Base-by-base conservation (phyloP, 2,888 invertebrate genomes). In the Sinodicranocentrus sp. region DNA sequence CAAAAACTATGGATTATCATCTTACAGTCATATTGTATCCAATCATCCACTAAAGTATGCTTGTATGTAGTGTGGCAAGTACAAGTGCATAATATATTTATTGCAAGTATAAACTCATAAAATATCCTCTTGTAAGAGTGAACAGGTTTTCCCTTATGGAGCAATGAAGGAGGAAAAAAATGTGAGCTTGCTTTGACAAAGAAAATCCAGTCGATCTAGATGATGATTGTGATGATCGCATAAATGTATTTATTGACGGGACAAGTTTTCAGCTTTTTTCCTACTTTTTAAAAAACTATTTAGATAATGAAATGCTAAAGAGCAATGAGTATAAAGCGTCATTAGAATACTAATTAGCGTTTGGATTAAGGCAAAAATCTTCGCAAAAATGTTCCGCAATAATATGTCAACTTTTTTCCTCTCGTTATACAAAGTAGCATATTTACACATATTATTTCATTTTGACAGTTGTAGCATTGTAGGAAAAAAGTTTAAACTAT, bases 301-400 rank as follows among this genome's bases (percentile, higher is more conserved):
- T 68, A 65, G 65, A 65, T 76, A 76, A 76, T 67, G 28, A 57
- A 13, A 67, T 48, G 33, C 76, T 76, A 76, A 76, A 76, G 33
- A 76, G 67, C 26, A 54, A n/a, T 23, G 26, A 52, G 17, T 44
- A n/a, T n/a, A n/a, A 48, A 39, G 10, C 17, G 33, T 78, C 68
- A 78, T 78, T 70, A 70, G 61, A 77, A 77, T 77, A 77, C 78
- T 61, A 78, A 78, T 61, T 78, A 78, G 78, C 59, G 48, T 63
- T 13, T 25, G 19, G 25, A 48, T 17, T 39, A 72, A 13, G 15
- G 6, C 61, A 76, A 33, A 67, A 17, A 67, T 48, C 15, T 28
- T 28, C 63, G 19, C 63, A 25, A 13, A 59, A 52, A 54, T 39
- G 57, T 77, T 77, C 77, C 77, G 77, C 44, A 57, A 59, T 77